Base-by-base conservation (phyloP, 2,113 vertebrate species). In the Cochlearius cochlearius region DNA sequence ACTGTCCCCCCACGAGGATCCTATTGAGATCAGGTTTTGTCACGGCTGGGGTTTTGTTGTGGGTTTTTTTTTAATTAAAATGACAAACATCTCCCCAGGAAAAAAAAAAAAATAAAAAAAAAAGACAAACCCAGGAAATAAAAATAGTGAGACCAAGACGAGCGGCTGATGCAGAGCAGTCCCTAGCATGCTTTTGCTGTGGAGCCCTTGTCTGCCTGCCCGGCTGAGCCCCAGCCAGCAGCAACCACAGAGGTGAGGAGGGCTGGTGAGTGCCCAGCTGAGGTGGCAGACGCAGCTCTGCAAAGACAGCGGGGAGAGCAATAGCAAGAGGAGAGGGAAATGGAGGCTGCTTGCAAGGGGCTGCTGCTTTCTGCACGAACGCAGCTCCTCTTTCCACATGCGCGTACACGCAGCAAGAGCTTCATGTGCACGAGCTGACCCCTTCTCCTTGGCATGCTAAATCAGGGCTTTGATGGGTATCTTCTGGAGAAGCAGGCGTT, bases 1-100 rank as follows among this genome's bases (percentile, higher is more conserved):
- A 93, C 83, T 88, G 49, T 90, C 76, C 94, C 94, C 94, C 86
- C 89, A 78, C 0, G 17, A 94, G 93, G 63, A 80, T 74, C 72
- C 63, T 94, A 39, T 60, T 86, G 86, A 83, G 92, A 64, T 11
- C 29, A 66, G 79, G 34, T 92, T 82, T 94, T 87, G 73, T 72
- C 84, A 81, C 38, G 43, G 77, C 17, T 68, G 26, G 41, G 27
- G 22, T 92, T 74, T 88, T 94, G 26, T 59, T 95, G 16, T 17
- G 14, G 38, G 5, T 64, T 58, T 55, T 71, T 12, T 47, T 78
- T 50, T 27, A 94, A 91, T 78, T 74, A 68, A 92, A 89, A 85
- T 45, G 27, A 75, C 66, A 91, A 88, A 90, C 41, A 66, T 30
- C 56, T 91, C 43, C 76, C 18, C 17, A 34, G 39, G 23, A 4